Percentiles rank a stretch among this genome's conserved stretches.
Conservation (phyloP, 2,113 vertebrate genomes). For the Callipepla squamata region DNA sequence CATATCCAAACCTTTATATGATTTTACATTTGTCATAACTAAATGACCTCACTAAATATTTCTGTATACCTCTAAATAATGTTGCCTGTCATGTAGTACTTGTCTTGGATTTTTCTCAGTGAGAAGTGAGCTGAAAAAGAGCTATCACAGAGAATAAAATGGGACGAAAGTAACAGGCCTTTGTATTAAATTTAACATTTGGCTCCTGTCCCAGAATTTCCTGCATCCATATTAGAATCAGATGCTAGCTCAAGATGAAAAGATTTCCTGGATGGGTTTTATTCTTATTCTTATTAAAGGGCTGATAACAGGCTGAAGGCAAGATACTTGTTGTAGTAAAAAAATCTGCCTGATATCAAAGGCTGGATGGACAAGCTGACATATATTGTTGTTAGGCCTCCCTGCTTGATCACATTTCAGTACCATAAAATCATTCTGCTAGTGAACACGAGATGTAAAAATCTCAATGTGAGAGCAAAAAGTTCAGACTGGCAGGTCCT, state of each 20-base stretch:
- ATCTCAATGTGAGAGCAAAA: neutral
- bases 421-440: neutral
- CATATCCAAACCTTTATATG: neutral
- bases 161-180: slow-evolving; percentile 40
- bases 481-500: neutral
- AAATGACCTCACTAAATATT: slow-evolving; percentile 1
- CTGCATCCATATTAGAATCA: slow-evolving; percentile 51
- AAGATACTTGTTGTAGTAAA: slow-evolving; percentile 27
- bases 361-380: slow-evolving; percentile 19
- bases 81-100: neutral
- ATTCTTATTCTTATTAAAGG: slow-evolving; percentile 53
- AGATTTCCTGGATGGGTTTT: slow-evolving; percentile 60
- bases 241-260: slow-evolving; percentile 51
- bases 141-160: slow-evolving; percentile 48
- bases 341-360: slow-evolving; percentile 33
- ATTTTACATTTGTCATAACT: slow-evolving; percentile 24
- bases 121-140: slow-evolving; percentile 30
- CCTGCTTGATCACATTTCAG: slow-evolving; percentile 5
- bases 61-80: neutral
- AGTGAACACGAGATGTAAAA: neutral
- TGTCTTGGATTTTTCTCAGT: neutral
- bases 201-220: slow-evolving; percentile 54
- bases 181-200: slow-evolving; percentile 59
- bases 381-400: slow-evolving; percentile 17
- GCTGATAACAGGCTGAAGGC: slow-evolving; percentile 54